Conservation (phyloP, 2,888 invertebrate species). For the Caenorhabditis sp. region DNA sequence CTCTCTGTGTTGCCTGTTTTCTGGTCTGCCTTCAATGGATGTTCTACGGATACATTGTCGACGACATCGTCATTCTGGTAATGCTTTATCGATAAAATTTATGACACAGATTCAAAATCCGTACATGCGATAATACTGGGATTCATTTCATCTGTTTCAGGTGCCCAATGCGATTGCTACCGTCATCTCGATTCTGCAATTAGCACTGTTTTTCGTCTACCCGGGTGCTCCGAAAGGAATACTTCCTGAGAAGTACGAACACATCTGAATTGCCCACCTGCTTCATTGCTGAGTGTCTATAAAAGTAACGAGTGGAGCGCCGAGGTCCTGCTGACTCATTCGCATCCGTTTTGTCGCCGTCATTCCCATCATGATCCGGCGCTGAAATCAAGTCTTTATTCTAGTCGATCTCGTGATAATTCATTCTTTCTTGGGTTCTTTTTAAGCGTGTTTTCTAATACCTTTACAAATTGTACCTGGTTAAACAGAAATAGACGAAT, state of each 20-base stretch:
- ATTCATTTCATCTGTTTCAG: conserved; percentile 85
- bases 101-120: conserved; percentile 9
- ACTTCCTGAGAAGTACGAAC: conserved; percentile 44
- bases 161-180: conserved; percentile 90
- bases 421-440: conserved; percentile 16
- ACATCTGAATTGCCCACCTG: conserved; percentile 32
- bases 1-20: conserved; percentile 91
- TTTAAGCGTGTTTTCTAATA: conserved; percentile 2
- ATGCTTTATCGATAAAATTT: conserved; percentile 61
- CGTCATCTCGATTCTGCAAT: conserved; percentile 88
- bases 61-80: conserved; percentile 90
- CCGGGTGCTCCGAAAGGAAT: conserved; percentile 84
- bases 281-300: conserved; percentile 39
- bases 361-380: conserved; percentile 50
- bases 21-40: conserved; percentile 90
- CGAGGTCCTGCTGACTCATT: conserved; percentile 49
- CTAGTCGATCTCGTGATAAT: conserved; percentile 15
- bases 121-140: background rate
- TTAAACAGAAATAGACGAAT: too few species aligned
- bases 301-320: conserved; percentile 11
- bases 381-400: conserved; percentile 33
- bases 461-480: too few species aligned
- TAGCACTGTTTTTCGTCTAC: conserved; percentile 89
- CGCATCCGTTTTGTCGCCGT: conserved; percentile 1
- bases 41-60: conserved; percentile 89